phyloP scores from a whole-genome alignment of 1,140 invertebrate genomes.

The Planococcus citri region DNA sequence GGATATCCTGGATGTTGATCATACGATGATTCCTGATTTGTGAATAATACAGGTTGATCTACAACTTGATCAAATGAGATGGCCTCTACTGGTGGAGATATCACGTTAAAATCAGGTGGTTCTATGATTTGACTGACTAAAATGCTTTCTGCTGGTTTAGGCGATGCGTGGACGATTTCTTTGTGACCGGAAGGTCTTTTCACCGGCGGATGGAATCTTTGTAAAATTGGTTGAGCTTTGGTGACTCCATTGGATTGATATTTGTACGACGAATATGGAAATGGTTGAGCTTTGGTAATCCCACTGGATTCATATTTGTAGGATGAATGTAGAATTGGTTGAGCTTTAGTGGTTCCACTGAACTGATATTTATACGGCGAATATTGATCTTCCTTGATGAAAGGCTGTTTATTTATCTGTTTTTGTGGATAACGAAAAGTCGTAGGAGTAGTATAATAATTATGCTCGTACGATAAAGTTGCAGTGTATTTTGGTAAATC shows the following conservation, averaged over 20 bases:
- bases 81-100: not conserved
- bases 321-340: slow-evolving; percentile 5
- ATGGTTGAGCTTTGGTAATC: too few relatives aligned
- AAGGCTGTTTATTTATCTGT: not conserved
- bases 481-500: too few relatives aligned
- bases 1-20: not conserved
- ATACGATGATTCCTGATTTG: too few relatives aligned
- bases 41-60: not conserved
- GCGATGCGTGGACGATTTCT: not conserved
- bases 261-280: not conserved
- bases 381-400: not conserved
- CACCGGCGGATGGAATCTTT: not conserved
- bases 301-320: too few relatives aligned
- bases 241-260: not conserved
- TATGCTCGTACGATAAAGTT: too few relatives aligned
- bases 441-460: too few relatives aligned
- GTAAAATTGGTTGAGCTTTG: not conserved
- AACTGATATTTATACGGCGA: not conserved
- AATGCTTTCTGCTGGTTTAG: not conserved
- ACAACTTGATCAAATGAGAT: not conserved
- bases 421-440: too few relatives aligned
- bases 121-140: not conserved
- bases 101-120: not conserved
- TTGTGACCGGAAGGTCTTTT: not conserved
- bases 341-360: not conserved